Evolutionary conservation across 1,140 invertebrate genomes (phyloP).

Genomic region (Asobara japonica): DNA sequence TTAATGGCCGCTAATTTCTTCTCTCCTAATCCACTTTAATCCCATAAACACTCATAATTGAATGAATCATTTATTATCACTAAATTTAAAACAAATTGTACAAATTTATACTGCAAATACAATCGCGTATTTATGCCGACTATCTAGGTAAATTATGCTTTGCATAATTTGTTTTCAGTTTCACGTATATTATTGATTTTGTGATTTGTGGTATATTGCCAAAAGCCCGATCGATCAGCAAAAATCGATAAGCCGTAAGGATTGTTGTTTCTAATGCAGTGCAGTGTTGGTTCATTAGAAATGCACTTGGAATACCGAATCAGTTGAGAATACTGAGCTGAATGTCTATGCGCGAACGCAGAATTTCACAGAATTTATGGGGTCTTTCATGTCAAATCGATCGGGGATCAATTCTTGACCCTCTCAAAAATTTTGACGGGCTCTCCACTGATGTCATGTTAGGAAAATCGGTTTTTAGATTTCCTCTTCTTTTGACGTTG

Average conservation of each 20-base stretch:
- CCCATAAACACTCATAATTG: slow-evolving; percentile 34
- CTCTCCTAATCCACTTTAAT: neutral
- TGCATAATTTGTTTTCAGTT: slow-evolving; percentile 14
- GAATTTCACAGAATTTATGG: neutral
- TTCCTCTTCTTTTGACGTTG: too few species aligned
- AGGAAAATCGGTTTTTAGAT: too few species aligned
- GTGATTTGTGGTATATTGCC: slow-evolving; percentile 25
- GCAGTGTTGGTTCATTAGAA: neutral
- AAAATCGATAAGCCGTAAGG: neutral
- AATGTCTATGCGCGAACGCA: neutral
- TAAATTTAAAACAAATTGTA: slow-evolving; percentile 33
- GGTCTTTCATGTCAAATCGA: too few species aligned
- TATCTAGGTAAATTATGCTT: slow-evolving; percentile 39
- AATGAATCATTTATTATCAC: slow-evolving; percentile 33
- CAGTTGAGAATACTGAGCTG: neutral
- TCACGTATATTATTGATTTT: slow-evolving; percentile 6
- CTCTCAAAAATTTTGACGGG: too few species aligned
- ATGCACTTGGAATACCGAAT: neutral
- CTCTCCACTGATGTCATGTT: too few species aligned
- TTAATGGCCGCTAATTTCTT: slow-evolving; percentile 61
- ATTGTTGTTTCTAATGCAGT: neutral
- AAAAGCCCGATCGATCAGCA: slow-evolving; percentile 16
- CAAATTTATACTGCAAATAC: slow-evolving; percentile 16
- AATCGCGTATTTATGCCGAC: slow-evolving; percentile 46
- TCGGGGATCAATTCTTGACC: too few species aligned